These are phyloP conservation scores for Myotis daubentonii DNA, from an alignment of 2,797 vertebrate genomes.

Conservation along the genomic window DNA sequence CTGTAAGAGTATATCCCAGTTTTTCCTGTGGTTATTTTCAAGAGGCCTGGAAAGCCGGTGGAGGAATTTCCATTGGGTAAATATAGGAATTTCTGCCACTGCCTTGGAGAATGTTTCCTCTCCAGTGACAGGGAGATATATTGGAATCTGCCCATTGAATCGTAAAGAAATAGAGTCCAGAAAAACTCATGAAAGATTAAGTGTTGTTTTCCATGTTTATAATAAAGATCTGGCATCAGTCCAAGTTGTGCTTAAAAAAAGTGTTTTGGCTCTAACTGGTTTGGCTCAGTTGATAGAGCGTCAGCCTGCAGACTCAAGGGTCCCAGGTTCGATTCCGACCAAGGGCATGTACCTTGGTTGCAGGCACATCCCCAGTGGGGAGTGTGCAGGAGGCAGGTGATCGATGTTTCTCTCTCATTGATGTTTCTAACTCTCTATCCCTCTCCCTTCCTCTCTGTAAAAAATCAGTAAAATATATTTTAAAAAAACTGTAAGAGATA, in stretches of 20 bases:
- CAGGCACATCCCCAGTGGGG: too few relatives aligned
- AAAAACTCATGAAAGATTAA: constrained; percentile 55
- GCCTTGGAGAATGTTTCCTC: constrained; percentile 71
- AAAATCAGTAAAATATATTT: too few relatives aligned
- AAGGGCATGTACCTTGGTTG: too few relatives aligned
- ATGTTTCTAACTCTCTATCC: too few relatives aligned
- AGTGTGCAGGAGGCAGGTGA: too few relatives aligned
- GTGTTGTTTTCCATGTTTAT: constrained; percentile 65
- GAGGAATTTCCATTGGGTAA: constrained; percentile 76
- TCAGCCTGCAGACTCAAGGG: too few relatives aligned
- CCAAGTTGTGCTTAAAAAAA: constrained; percentile 39
- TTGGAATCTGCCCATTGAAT: constrained; percentile 58
- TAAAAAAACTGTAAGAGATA: background rate
- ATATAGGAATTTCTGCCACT: constrained; percentile 74
- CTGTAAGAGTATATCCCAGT: constrained; percentile 54
- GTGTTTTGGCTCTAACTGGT: background rate
- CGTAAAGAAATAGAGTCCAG: constrained; percentile 56
- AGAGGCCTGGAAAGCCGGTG: constrained; percentile 70
- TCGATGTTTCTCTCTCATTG: too few relatives aligned
- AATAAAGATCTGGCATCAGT: constrained; percentile 56
- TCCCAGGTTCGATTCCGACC: too few relatives aligned
- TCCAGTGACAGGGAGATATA: constrained; percentile 61
- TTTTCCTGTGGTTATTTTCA: constrained; percentile 74
- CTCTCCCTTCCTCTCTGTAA: too few relatives aligned
- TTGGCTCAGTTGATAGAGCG: too few relatives aligned